phyloP scores from a whole-genome alignment of 2,888 invertebrate species.

The Rhodophaea formosa region DNA sequence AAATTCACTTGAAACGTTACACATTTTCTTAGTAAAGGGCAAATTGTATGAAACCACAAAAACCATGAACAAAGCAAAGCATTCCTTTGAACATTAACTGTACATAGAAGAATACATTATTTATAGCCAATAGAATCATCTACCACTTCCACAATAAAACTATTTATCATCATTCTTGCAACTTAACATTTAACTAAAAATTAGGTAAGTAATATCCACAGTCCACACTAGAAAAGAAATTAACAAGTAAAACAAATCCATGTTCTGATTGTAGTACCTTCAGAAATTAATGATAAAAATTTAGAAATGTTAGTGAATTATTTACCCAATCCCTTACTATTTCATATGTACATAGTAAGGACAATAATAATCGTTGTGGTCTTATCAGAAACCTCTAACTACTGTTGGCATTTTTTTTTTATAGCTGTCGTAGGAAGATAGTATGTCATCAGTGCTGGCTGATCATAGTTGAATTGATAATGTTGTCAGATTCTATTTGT shows the following conservation, averaged over 20 bases:
- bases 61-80: constrained; percentile 39
- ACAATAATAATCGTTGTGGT: too few relatives aligned
- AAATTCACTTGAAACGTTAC: not conserved
- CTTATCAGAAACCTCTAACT: too few relatives aligned
- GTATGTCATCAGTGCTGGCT: too few relatives aligned
- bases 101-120: constrained; percentile 24
- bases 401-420: too few relatives aligned
- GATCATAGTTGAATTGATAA: too few relatives aligned
- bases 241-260: not conserved
- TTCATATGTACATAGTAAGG: too few relatives aligned
- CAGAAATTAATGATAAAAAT: too few relatives aligned
- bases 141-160: constrained; percentile 31
- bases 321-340: too few relatives aligned
- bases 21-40: constrained; percentile 4
- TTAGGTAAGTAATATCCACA: constrained; percentile 27
- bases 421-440: too few relatives aligned
- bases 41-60: not conserved
- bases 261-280: too few relatives aligned
- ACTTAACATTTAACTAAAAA: constrained; percentile 3
- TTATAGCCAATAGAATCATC: constrained; percentile 32
- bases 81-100: constrained; percentile 27
- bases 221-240: constrained; percentile 29
- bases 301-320: too few relatives aligned
- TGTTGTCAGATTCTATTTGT: too few relatives aligned
- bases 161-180: not conserved